Conservation (phyloP, 2,113 vertebrate species). For the Passer montanus region DNA sequence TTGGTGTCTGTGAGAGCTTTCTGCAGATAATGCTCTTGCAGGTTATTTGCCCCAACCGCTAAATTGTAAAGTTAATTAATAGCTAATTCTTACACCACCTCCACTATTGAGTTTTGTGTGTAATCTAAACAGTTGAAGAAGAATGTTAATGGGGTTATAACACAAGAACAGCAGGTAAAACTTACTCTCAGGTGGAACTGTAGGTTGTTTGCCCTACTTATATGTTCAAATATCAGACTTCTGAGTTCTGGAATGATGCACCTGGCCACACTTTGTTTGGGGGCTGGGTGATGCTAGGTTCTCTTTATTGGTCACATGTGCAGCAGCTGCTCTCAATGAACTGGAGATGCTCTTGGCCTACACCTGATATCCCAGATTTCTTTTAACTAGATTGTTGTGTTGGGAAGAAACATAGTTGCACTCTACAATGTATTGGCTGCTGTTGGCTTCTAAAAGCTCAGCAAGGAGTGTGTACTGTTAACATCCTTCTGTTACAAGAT, state of each 20-base stretch:
- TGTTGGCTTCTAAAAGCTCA: neutral
- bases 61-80: neutral
- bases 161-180: neutral
- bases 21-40: neutral
- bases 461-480: neutral
- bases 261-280: neutral
- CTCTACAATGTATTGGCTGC: neutral
- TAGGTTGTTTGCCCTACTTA: neutral
- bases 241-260: neutral
- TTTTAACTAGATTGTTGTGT: neutral
- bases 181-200: neutral
- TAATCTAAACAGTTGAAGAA: neutral
- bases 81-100: neutral
- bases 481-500: neutral
- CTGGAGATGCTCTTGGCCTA: neutral
- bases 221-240: neutral
- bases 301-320: neutral
- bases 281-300: neutral
- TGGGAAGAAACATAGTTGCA: neutral
- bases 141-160: neutral
- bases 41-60: neutral
- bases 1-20: neutral
- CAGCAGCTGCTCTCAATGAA: neutral
- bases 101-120: neutral
- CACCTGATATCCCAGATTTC: neutral